phyloP scores from a whole-genome alignment of 2,113 vertebrate genomes.

The Pycnonotus jocosus region DNA sequence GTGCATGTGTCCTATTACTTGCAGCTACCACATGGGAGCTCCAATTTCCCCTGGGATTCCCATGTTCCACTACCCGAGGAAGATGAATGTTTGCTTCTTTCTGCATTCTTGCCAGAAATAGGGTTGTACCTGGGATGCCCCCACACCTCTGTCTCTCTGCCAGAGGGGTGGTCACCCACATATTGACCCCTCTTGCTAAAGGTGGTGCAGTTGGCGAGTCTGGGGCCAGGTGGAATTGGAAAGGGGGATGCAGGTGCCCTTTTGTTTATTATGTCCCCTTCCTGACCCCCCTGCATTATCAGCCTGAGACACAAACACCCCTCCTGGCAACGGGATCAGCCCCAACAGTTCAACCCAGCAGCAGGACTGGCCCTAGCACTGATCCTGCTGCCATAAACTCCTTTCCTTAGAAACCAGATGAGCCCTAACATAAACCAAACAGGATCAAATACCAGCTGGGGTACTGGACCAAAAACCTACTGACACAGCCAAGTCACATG shows the following conservation, averaged over 20 bases:
- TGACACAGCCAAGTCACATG: background rate
- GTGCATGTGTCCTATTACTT: background rate
- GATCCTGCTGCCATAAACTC: background rate
- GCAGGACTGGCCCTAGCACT: background rate
- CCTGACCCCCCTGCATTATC: background rate
- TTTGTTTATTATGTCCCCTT: background rate
- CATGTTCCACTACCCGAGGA: fast-evolving
- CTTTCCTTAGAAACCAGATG: slow-evolving; percentile 12
- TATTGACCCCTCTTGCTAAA: background rate
- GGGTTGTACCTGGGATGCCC: background rate
- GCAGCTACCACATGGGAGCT: background rate
- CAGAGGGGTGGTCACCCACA: background rate
- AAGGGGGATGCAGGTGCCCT: background rate
- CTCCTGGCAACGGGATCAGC: background rate
- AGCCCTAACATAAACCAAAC: background rate
- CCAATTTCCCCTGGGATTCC: background rate
- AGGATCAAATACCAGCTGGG: slow-evolving; percentile 6
- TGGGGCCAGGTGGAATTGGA: background rate
- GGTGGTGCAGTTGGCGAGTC: background rate
- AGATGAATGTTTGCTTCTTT: background rate
- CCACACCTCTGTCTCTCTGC: background rate
- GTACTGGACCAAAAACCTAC: background rate
- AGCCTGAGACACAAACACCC: background rate
- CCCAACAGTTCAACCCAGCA: background rate
- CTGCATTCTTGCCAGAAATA: background rate